phyloP scores from a whole-genome alignment of 2,113 vertebrate species.

The Callionymus lyra region DNA sequence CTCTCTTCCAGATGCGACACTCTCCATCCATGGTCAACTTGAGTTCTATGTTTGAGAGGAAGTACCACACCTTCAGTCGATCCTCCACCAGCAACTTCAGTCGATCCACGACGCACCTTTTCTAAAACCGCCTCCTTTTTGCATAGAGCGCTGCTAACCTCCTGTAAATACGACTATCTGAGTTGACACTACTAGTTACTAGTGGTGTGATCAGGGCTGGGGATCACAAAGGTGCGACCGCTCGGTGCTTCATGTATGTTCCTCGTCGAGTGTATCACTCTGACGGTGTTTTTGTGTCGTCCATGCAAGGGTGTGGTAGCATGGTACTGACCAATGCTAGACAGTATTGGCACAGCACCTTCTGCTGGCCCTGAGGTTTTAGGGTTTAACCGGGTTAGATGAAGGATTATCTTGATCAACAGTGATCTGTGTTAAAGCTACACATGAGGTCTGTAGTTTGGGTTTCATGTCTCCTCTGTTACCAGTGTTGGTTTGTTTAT shows the following conservation, averaged over 20 bases:
- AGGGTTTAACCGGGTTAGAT: too few species aligned
- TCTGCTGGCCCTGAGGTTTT: too few species aligned
- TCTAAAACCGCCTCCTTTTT: conserved; percentile 58
- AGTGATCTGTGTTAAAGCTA: too few species aligned
- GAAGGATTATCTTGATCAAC: too few species aligned
- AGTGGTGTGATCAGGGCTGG: neutral
- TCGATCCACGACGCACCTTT: conserved; percentile 86
- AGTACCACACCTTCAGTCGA: conserved; percentile 87
- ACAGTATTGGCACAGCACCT: too few species aligned
- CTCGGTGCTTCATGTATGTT: neutral
- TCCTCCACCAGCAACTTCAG: conserved; percentile 91
- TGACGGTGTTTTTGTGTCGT: too few species aligned
- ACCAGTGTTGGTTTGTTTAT: too few species aligned
- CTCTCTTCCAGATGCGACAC: conserved; percentile 63
- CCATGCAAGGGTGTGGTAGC: too few species aligned
- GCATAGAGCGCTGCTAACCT: neutral
- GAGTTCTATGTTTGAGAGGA: conserved; percentile 82
- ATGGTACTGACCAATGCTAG: too few species aligned
- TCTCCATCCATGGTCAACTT: conserved; percentile 89
- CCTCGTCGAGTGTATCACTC: too few species aligned
- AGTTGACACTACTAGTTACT: neutral
- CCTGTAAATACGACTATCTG: neutral
- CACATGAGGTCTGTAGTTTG: too few species aligned
- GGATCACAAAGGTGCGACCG: conserved; percentile 5
- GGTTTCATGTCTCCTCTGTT: too few species aligned